A percentile compares a stretch with the other conserved stretches of the same genome.
Evolutionary conservation across 2,113 vertebrate species (phyloP).

Genomic region (Hystrix brachyura): DNA sequence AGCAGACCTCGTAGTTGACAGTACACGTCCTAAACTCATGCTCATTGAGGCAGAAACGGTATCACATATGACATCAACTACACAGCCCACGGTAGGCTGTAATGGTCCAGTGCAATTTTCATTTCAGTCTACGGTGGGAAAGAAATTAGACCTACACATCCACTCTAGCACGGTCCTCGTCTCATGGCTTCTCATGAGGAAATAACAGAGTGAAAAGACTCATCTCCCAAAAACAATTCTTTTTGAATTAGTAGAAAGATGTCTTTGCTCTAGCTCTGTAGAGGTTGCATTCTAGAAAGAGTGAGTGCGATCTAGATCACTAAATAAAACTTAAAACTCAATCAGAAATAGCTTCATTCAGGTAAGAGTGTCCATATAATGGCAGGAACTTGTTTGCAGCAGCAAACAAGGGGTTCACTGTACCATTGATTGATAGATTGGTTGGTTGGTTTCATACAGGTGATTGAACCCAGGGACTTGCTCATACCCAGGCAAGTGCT

Average conservation of each 20-base stretch:
- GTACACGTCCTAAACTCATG: background rate
- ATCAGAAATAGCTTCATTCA: background rate
- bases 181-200: constrained; percentile 50
- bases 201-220: constrained; percentile 56
- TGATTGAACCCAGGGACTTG: background rate
- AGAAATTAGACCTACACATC: background rate
- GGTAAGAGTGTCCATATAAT: background rate
- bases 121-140: background rate
- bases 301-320: background rate
- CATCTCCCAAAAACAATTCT: background rate
- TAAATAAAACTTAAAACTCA: constrained; percentile 45
- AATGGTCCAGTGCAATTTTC: background rate
- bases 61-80: background rate
- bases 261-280: background rate
- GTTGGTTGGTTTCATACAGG: background rate
- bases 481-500: background rate
- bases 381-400: background rate
- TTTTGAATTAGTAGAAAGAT: constrained; percentile 20
- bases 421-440: too few species aligned
- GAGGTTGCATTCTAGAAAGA: constrained; percentile 14
- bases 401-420: background rate
- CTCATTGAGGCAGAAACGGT: background rate
- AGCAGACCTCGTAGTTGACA: background rate
- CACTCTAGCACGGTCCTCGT: background rate
- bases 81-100: background rate